Evolutionary conservation across 1,140 invertebrate genomes (phyloP).

Genomic region (Amphibalanus amphitrite): DNA sequence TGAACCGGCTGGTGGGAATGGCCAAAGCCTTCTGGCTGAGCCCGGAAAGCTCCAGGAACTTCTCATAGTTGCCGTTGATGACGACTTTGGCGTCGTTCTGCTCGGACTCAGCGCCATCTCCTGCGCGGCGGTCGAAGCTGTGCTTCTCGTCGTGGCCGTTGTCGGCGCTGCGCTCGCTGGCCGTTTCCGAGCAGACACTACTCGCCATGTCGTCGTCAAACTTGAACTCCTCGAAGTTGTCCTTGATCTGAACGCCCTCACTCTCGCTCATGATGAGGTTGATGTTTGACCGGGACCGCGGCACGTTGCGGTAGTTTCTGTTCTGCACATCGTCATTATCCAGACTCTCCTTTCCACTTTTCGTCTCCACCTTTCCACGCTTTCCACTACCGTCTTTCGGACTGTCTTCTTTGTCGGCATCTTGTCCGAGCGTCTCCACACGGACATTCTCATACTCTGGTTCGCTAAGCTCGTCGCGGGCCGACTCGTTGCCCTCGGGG

Average conservation of each 20-base stretch:
- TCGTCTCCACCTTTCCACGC: too few species aligned
- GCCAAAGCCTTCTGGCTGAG: not conserved
- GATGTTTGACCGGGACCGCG: not conserved
- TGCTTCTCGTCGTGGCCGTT: not conserved
- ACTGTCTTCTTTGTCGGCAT: not conserved
- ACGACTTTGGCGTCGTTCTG: not conserved
- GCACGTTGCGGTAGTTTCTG: not conserved
- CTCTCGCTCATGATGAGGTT: not conserved
- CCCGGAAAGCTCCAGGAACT: slow-evolving; percentile 1
- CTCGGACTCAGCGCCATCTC: not conserved
- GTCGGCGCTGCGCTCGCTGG: not conserved
- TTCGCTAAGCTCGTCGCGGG: not conserved
- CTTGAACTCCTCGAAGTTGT: not conserved
- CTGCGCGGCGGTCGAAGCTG: not conserved
- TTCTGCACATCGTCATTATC: not conserved
- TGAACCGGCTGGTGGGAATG: not conserved
- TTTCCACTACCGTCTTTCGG: not conserved
- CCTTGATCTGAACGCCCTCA: not conserved
- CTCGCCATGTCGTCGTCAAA: slow-evolving; percentile 1
- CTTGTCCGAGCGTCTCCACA: not conserved
- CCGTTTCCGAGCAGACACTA: not conserved
- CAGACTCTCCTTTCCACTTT: not conserved
- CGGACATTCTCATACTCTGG: not conserved
- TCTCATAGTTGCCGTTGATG: not conserved
- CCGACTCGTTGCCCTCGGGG: not conserved